Conservation (phyloP, 1,140 invertebrate species). For the Tenebrio molitor region DNA sequence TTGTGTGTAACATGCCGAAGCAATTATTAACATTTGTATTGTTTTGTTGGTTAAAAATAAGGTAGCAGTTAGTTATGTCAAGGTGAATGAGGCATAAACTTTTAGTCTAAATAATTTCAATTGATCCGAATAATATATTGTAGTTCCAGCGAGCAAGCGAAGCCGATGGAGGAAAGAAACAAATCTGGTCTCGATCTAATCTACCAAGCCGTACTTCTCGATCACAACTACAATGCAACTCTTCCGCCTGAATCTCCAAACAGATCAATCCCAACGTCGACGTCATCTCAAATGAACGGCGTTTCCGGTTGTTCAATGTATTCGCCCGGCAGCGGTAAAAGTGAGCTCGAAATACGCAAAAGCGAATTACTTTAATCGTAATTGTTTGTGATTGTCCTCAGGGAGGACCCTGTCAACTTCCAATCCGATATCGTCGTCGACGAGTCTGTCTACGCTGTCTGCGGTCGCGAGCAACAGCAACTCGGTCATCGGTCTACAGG, state of each 20-base stretch:
- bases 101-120: neutral
- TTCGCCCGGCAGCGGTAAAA: constrained; percentile 51
- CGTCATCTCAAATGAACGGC: constrained; percentile 64
- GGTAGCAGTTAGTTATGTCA: no score
- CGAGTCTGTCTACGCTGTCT: constrained; percentile 52
- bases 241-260: constrained; percentile 74
- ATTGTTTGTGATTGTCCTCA: constrained; percentile 31
- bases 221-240: constrained; percentile 85
- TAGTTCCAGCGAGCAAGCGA: constrained; percentile 46
- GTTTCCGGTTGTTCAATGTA: constrained; percentile 52
- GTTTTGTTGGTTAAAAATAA: no score
- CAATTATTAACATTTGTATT: no score
- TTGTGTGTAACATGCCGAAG: neutral
- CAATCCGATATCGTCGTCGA: constrained; percentile 48
- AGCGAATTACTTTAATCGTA: neutral
- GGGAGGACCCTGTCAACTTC: constrained; percentile 51
- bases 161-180: constrained; percentile 52
- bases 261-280: constrained; percentile 68
- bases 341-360: constrained; percentile 27
- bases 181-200: constrained; percentile 63
- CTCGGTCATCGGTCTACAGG: constrained; percentile 60
- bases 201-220: constrained; percentile 78
- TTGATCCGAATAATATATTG: constrained; percentile 4
- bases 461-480: constrained; percentile 51
- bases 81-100: no score